Conservation (phyloP, 2,888 invertebrate species). For the Clostera curtula region DNA sequence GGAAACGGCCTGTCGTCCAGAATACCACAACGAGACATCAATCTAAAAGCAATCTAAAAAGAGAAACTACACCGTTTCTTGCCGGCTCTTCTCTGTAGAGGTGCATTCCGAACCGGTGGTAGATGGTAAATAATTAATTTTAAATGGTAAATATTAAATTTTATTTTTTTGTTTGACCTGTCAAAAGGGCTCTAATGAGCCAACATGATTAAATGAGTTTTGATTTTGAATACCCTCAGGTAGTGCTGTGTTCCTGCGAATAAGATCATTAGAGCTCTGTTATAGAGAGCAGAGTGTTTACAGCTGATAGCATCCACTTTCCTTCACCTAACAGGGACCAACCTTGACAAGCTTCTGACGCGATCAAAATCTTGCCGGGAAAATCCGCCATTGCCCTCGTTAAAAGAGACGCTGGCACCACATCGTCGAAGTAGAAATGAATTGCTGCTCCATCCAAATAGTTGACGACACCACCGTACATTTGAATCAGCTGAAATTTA, state of each 20-base stretch:
- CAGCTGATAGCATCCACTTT: slow-evolving; percentile 2
- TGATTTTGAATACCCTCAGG: too few species aligned
- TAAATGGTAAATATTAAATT: too few species aligned
- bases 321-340: slow-evolving; percentile 8
- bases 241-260: slow-evolving; percentile 2
- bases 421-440: slow-evolving; percentile 83
- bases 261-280: slow-evolving; percentile 68
- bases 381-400: slow-evolving; percentile 54
- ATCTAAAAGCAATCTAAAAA: too few species aligned
- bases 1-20: too few species aligned
- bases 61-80: too few species aligned
- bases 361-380: slow-evolving; percentile 80
- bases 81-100: too few species aligned
- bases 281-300: background rate
- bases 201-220: too few species aligned
- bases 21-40: too few species aligned
- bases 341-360: slow-evolving; percentile 84
- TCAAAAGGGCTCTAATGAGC: too few species aligned
- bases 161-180: too few species aligned
- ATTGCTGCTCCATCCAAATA: slow-evolving; percentile 82
- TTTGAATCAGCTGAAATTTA: slow-evolving; percentile 31
- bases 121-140: too few species aligned
- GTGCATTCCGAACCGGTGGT: too few species aligned
- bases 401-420: slow-evolving; percentile 66
- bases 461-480: slow-evolving; percentile 44